Conservation (phyloP, 2,113 vertebrate genomes). For the Anoplopoma fimbria region DNA sequence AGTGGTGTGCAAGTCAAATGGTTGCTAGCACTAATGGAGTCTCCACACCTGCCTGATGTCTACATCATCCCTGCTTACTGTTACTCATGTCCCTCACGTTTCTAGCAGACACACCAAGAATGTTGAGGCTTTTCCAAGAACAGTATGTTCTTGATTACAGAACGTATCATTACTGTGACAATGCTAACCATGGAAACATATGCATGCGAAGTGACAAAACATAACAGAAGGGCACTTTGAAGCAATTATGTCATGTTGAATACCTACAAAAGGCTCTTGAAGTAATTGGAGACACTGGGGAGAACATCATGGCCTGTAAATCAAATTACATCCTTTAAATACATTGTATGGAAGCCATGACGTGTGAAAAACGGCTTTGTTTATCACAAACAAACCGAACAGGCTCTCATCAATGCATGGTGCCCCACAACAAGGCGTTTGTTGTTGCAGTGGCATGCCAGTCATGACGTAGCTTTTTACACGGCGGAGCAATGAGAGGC, state of each 20-base stretch:
- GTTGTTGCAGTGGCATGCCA: conserved; percentile 45
- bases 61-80: conserved; percentile 65
- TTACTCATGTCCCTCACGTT: conserved; percentile 46
- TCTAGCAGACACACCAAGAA: conserved; percentile 55
- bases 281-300: conserved; percentile 33
- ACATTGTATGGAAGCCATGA: conserved; percentile 32
- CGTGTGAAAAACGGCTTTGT: conserved; percentile 61
- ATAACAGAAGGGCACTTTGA: conserved; percentile 41
- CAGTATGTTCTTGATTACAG: conserved; percentile 44
- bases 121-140: conserved; percentile 56
- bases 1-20: conserved; percentile 74
- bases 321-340: conserved; percentile 52
- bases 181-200: conserved; percentile 50
- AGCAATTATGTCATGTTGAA: conserved; percentile 39
- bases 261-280: conserved; percentile 36
- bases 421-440: conserved; percentile 51
- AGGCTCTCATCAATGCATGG: conserved; percentile 43
- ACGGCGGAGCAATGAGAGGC: conserved; percentile 48
- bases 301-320: conserved; percentile 43
- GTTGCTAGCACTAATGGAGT: conserved; percentile 69
- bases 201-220: conserved; percentile 49
- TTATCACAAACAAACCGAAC: conserved; percentile 58
- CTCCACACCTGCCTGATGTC: conserved; percentile 73
- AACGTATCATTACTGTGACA: conserved; percentile 62
- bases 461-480: conserved; percentile 66